phyloP scores from a whole-genome alignment of 2,797 vertebrate genomes.

The Artibeus jamaicensis region DNA sequence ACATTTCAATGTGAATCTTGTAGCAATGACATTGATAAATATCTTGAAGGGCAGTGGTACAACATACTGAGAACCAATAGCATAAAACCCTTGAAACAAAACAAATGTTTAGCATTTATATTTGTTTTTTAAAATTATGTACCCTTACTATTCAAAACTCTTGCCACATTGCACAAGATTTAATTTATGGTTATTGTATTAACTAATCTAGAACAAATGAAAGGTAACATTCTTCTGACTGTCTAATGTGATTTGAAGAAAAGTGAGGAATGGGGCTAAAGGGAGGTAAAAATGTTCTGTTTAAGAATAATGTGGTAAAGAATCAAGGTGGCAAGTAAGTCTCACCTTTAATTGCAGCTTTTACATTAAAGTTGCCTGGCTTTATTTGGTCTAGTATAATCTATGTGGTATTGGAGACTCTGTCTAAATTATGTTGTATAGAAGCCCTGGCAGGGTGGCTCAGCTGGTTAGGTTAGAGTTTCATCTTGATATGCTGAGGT shows the following conservation, averaged over 20 bases:
- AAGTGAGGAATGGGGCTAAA: not conserved
- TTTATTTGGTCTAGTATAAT: not conserved
- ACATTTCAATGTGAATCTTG: not conserved
- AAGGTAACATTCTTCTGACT: not conserved
- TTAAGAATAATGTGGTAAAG: not conserved
- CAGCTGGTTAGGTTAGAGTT: not conserved
- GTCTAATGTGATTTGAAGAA: not conserved
- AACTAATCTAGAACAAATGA: not conserved
- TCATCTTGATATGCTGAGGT: not conserved
- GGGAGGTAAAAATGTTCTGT: not conserved
- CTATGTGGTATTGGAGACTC: not conserved
- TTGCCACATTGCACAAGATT: not conserved
- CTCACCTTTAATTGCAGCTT: not conserved
- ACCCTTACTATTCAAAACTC: not conserved
- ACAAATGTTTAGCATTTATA: not conserved
- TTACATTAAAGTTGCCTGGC: not conserved
- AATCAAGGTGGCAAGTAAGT: not conserved
- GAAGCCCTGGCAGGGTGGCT: not conserved
- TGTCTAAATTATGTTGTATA: not conserved
- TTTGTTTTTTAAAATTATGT: not conserved
- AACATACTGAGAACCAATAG: not conserved
- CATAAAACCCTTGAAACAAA: conserved; percentile 2
- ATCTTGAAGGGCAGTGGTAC: not conserved
- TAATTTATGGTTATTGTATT: not conserved
- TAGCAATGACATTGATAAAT: not conserved